Evolutionary conservation across 1,140 invertebrate species (phyloP), one percentile per base, ranked within the genome.

Genomic region (Pseudomyrmex flavicornis): DNA sequence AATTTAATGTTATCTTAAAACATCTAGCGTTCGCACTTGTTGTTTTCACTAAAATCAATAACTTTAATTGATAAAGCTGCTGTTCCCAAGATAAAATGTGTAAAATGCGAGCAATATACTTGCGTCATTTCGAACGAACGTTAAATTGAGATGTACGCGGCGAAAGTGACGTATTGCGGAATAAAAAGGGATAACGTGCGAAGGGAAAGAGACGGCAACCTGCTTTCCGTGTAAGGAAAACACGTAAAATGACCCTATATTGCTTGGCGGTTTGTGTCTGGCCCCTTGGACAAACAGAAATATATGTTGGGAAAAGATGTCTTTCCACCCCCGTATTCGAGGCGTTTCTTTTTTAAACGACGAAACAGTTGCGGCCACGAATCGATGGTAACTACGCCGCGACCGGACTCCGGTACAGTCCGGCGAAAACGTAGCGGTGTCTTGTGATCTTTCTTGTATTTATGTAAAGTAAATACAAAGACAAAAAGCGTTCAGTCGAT

Each of bases 311-410:
- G 90, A 89, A 90, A 93, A 92, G 92, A 93, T 93, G 93, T 93
- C 90, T 93, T 91, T 91, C 90, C 90, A 86, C 87, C 87, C 89
- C 86, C 79, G 79, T 7, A 91, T 90, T 91, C 82, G 75, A 88
- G 89, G 89, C 89, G 85, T 93, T 93, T 80, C 91, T 94, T 93
- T 94, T 94, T 93, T 93, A 91, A 94, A 92, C 91, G 91, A 86
- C 89, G 93, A 92, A 94, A 93, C 93, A 94, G 93, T 94, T 94
- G 93, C 93, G 93, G 89, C 93, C 93, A 94, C 93, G 92, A 94
- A 94, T 94, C 93, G 93, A 94, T 94, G 93, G 92, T 92, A 93
- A 94, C 93, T 94, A 93, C 92, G 91, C 89, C 89, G 5, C 35
- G 91, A 87, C 93, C 91, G 93, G 92, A 93, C 92, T 86, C 82